Base-by-base conservation (phyloP, 2,888 invertebrate species). In the Masnerella sp. region DNA sequence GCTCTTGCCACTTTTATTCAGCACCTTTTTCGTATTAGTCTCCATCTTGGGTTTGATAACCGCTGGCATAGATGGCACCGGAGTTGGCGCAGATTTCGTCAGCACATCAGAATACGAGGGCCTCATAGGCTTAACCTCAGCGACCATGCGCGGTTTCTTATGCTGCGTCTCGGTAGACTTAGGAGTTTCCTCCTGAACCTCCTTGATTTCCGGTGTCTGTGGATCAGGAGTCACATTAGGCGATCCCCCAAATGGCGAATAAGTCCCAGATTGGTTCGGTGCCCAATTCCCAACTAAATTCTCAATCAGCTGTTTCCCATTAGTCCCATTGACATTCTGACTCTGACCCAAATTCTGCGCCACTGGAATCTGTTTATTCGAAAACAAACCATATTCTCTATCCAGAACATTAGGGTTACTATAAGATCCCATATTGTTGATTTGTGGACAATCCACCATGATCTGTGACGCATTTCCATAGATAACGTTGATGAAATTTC, bases 91-190 rank as follows among this genome's bases (percentile, higher is more conserved):
- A 5, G 89, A 89, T 87, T 95, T 95, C 22, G 94, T 92, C 36
- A 95, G 84, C 5, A 95, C 94, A 88, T 95, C 95, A 0, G 95
- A 95, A 85, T 95, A 95, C 9, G 94, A 93, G 49, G 95, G 95
- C 56, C 95, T 90, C 95, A 95, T 95, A 0, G 95, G 95, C 81
- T 94, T 94, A 0, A 95, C 95, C 88, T 95, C 95, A 30, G 95
- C 95, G 0, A 95, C 92, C 85, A 94, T 94, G 51, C 95, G 90
- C 62, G 89, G 89, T 76, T 93, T 93, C 79, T 91, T 91, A 2
- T 77, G 81, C 22, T 81, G 80, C 17, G 15, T 28, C 11, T 59
- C 54, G 7, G 3, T 0, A 69, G 65, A 73, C 43, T 59, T 82
- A 5, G 85, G 83, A 17, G 81, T 68, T 74, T 85, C 84, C 22